Percentiles rank a stretch among this genome's conserved stretches.
Conservation (phyloP, 2,888 invertebrate genomes). For the Xylota segnis region DNA sequence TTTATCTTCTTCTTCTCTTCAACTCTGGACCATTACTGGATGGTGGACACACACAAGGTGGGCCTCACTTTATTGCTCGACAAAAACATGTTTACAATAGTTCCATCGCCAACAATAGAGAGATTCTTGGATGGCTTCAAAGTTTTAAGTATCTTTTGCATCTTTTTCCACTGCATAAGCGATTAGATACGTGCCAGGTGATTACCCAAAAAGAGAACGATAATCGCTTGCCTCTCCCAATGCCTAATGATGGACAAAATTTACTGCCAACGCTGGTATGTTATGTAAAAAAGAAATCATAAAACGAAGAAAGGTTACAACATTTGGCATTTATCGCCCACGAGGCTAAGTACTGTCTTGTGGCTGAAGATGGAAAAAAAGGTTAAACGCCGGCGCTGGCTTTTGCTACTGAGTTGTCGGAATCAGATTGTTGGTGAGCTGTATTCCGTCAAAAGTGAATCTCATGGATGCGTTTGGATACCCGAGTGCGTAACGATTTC, state of each 20-base stretch:
- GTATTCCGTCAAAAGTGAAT: conserved; percentile 31
- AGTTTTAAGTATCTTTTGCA: conserved; percentile 3
- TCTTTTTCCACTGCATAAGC: not conserved
- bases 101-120: not conserved
- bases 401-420: not conserved
- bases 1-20: not conserved
- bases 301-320: conserved; percentile 10
- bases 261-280: not conserved
- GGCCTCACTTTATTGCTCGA: conserved; percentile 3
- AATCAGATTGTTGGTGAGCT: conserved; percentile 33
- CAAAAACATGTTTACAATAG: not conserved
- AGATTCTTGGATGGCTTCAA: not conserved
- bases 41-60: not conserved
- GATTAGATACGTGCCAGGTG: conserved; percentile 34
- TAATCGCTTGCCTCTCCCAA: conserved; percentile 1
- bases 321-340: conserved; percentile 33
- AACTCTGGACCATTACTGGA: not conserved
- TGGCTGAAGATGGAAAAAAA: conserved; percentile 21
- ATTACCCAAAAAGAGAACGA: conserved; percentile 14
- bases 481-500: conserved; percentile 9
- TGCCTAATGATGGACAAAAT: conserved; percentile 1
- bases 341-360: not conserved
- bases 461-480: conserved; percentile 24
- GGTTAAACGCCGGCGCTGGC: conserved; percentile 33
- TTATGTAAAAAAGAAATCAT: conserved; percentile 37